Conservation (phyloP, 2,888 invertebrate genomes). For the Eupithecia subfuscata region DNA sequence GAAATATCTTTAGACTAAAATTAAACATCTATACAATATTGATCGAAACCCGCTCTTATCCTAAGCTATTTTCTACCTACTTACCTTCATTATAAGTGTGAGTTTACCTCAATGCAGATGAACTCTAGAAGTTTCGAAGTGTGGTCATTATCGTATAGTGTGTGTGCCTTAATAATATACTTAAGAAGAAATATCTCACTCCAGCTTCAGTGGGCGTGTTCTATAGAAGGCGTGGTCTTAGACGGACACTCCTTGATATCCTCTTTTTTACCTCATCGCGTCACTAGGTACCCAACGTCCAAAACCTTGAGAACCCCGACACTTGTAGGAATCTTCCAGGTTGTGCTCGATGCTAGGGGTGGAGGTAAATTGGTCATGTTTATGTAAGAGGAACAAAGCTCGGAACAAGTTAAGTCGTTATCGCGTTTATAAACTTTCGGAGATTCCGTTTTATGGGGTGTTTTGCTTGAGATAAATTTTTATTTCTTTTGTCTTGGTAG, state of each 20-base stretch:
- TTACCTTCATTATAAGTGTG: not conserved
- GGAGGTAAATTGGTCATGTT: conserved; percentile 63
- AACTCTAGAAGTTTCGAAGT: conserved; percentile 11
- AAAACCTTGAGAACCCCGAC: conserved; percentile 62
- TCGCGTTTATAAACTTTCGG: conserved; percentile 83
- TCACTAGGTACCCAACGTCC: conserved; percentile 75
- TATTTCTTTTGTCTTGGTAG: conserved; percentile 75
- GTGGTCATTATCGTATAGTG: conserved; percentile 11
- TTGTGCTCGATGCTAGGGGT: conserved; percentile 34
- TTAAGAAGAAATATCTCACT: conserved; percentile 73
- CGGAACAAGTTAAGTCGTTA: conserved; percentile 81
- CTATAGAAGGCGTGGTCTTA: conserved; percentile 70
- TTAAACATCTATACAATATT: conserved; percentile 16
- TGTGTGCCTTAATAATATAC: conserved; percentile 50
- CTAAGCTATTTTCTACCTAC: not conserved
- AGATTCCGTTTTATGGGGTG: conserved; percentile 83
- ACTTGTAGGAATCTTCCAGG: conserved; percentile 47
- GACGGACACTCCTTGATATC: conserved; percentile 80
- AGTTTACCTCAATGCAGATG: conserved; percentile 1
- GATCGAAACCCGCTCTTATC: conserved; percentile 25
- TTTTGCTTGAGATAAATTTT: conserved; percentile 81
- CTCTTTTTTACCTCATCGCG: conserved; percentile 80
- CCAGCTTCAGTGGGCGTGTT: conserved; percentile 75
- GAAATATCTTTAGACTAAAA: not conserved
- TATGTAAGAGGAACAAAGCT: conserved; percentile 80